Conservation (phyloP, 2,113 vertebrate species). For the Dasyprocta punctata region DNA sequence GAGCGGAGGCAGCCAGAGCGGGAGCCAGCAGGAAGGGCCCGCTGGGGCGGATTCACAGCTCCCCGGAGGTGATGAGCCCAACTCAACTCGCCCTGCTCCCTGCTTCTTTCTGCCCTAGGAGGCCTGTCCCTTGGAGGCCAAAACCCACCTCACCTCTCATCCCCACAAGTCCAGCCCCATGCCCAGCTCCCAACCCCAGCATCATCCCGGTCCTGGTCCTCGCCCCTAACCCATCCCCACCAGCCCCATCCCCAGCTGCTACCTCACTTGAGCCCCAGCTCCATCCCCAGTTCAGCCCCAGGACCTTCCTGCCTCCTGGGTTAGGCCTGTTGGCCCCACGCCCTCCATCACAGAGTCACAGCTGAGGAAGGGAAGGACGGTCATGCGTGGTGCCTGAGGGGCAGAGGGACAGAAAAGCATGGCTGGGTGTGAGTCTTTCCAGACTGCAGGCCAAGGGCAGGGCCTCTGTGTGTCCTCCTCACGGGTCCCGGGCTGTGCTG, state of each 20-base stretch:
- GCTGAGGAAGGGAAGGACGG: background rate
- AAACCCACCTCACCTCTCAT: background rate
- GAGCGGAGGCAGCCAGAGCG: background rate
- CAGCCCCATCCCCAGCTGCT: conserved; percentile 64
- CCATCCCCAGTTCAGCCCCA: background rate
- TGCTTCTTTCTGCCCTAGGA: background rate
- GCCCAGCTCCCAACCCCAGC: conserved; percentile 59
- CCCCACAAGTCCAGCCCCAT: conserved; percentile 70
- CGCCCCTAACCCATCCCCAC: conserved; percentile 51
- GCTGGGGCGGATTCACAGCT: background rate
- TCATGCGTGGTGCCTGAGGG: background rate
- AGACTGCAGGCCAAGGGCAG: background rate
- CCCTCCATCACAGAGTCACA: background rate
- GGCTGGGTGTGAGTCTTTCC: background rate
- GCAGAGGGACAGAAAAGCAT: background rate
- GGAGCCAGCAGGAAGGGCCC: background rate
- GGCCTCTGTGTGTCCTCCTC: background rate
- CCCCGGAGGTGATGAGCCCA: fast-evolving
- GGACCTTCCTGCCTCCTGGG: background rate
- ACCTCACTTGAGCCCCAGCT: background rate
- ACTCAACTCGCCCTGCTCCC: background rate
- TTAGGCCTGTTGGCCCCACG: background rate
- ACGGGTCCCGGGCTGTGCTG: background rate
- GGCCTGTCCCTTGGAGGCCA: background rate
- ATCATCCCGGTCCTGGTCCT: background rate